phyloP scores from a whole-genome alignment of 2,113 vertebrate genomes.

The Manacus vitellinus region DNA sequence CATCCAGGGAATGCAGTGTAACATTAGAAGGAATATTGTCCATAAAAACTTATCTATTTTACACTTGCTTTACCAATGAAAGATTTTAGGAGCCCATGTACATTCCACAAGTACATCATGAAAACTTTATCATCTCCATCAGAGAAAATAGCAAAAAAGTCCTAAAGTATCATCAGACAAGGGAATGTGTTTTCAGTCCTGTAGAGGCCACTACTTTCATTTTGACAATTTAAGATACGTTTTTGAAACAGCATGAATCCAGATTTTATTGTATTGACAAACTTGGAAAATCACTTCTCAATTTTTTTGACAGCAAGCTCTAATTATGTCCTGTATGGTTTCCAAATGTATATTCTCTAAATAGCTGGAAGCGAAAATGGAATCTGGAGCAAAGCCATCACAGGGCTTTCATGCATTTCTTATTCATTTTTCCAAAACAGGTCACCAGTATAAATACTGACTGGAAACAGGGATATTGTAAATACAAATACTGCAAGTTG shows the following conservation, averaged over 20 bases:
- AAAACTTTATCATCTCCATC: neutral
- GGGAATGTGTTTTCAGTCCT: neutral
- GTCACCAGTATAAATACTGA: neutral
- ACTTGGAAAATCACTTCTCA: neutral
- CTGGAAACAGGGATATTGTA: neutral
- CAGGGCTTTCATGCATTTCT: constrained; percentile 19
- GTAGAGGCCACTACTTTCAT: neutral
- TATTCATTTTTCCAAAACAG: neutral
- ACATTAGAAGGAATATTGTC: neutral
- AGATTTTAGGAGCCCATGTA: neutral
- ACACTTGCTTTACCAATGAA: neutral
- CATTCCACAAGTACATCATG: neutral
- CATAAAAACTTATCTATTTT: neutral
- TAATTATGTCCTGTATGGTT: neutral
- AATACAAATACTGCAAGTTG: neutral
- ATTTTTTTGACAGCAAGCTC: neutral
- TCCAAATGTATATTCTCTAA: neutral
- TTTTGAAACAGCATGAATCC: neutral
- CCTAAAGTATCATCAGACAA: neutral
- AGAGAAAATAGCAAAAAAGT: neutral
- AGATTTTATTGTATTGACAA: neutral
- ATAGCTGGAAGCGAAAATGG: neutral
- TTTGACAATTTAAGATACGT: neutral
- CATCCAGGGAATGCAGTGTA: neutral
- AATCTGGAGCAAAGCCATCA: neutral